Evolutionary conservation across 2,113 vertebrate species (phyloP).

Genomic region (Fregata magnificens): DNA sequence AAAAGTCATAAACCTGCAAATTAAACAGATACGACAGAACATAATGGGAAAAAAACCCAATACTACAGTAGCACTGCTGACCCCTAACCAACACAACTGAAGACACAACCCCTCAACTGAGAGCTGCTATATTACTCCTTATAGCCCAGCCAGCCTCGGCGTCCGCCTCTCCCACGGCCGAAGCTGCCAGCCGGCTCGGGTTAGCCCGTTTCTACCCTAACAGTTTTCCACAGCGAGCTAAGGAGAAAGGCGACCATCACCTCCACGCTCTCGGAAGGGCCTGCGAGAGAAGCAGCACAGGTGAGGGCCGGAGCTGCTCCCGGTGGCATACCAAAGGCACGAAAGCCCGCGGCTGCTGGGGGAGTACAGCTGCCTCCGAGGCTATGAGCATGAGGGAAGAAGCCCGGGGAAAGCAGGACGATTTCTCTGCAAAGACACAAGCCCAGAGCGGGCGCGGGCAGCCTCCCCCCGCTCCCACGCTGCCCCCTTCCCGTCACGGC

Average conservation of each 20-base stretch:
- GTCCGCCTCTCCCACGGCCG: neutral
- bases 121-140: rapidly evolving
- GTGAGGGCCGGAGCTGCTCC: neutral
- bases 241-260: neutral
- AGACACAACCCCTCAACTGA: neutral
- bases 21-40: neutral
- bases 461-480: neutral
- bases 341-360: neutral
- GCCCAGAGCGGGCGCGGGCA: neutral
- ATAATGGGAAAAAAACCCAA: neutral
- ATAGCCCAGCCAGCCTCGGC: neutral
- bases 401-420: neutral
- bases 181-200: neutral
- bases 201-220: rapidly evolving
- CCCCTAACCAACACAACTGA: neutral
- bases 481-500: neutral
- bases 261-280: neutral
- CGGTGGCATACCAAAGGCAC: neutral
- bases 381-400: rapidly evolving
- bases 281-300: neutral
- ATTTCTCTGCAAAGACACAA: neutral
- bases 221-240: rapidly evolving
- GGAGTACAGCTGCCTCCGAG: neutral
- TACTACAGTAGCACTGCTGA: neutral
- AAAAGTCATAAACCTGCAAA: neutral